Conservation (phyloP, 2,888 invertebrate genomes). For the Pristionchus entomophagus region DNA sequence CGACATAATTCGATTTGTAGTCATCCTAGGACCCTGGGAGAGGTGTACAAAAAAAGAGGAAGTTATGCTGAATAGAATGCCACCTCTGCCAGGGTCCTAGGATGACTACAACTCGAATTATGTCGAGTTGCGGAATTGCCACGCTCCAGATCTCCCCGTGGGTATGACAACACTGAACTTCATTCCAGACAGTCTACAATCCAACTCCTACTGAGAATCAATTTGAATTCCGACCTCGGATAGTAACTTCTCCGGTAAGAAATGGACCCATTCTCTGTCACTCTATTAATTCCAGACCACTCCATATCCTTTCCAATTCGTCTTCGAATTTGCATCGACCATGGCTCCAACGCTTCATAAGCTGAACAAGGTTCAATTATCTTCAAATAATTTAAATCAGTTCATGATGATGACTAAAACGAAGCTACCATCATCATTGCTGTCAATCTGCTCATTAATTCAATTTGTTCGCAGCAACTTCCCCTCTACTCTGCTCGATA, state of each 20-base stretch:
- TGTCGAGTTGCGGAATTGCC: too few relatives aligned
- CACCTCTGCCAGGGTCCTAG: too few relatives aligned
- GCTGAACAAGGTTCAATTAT: not conserved
- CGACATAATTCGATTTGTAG: too few relatives aligned
- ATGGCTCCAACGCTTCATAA: conserved; percentile 9
- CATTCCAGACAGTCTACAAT: not conserved
- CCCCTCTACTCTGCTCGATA: conserved; percentile 20
- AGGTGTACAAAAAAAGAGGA: too few relatives aligned
- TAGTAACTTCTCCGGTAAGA: not conserved
- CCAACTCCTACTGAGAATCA: not conserved
- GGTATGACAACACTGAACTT: too few relatives aligned
- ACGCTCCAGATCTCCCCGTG: not conserved
- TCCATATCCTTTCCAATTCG: conserved; percentile 8
- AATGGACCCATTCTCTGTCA: not conserved
- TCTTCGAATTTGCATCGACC: conserved; percentile 27
- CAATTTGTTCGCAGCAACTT: not conserved
- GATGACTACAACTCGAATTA: not conserved
- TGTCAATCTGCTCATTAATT: not conserved
- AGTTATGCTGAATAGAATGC: too few relatives aligned
- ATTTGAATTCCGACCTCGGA: not conserved
- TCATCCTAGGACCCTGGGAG: too few relatives aligned
- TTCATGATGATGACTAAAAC: too few relatives aligned
- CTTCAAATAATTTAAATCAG: too few relatives aligned
- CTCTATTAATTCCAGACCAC: not conserved
- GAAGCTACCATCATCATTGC: not conserved